Evolutionary conservation across 30 jellyfish, hydroid and myxozoan genomes (phyloP).

Genomic region (Sanderia malayensis): DNA sequence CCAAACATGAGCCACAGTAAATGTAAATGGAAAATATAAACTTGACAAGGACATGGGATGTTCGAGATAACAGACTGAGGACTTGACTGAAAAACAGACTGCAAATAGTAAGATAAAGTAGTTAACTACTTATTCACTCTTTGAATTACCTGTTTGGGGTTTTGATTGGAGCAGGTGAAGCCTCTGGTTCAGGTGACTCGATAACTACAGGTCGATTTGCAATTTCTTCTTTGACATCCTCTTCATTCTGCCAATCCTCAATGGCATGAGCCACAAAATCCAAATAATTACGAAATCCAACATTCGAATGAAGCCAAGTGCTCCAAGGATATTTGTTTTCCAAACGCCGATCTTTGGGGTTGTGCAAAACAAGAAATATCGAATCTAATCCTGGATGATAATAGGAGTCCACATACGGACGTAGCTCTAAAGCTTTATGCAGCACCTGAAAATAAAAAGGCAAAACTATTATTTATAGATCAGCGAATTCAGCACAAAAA

Average conservation of each 20-base stretch:
- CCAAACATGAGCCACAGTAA: too few relatives aligned
- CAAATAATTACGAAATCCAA: too few relatives aligned
- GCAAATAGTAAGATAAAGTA: too few relatives aligned
- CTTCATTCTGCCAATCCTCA: slow-evolving; percentile 76
- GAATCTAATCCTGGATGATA: slow-evolving; percentile 56
- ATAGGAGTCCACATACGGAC: slow-evolving; percentile 70
- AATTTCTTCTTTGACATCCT: slow-evolving; percentile 44
- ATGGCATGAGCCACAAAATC: slow-evolving; percentile 64
- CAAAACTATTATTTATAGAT: background rate
- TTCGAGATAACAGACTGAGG: too few relatives aligned
- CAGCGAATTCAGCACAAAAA: too few relatives aligned
- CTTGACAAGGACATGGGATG: too few relatives aligned
- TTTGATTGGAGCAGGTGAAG: slow-evolving; percentile 70
- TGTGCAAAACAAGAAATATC: slow-evolving; percentile 62
- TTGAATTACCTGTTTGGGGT: slow-evolving; percentile 69
- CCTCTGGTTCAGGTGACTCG: slow-evolving; percentile 47
- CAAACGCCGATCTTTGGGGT: slow-evolving; percentile 49
- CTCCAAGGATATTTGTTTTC: slow-evolving; percentile 49
- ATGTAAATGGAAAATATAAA: too few relatives aligned
- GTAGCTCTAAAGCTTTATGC: slow-evolving; percentile 53
- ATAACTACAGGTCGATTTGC: slow-evolving; percentile 31
- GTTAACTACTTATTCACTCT: too few relatives aligned
- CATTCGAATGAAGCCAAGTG: slow-evolving; percentile 89
- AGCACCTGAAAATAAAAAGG: slow-evolving; percentile 40
- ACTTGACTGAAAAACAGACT: too few relatives aligned